Percentiles rank a stretch among this genome's conserved stretches.
Evolutionary conservation across 1,140 invertebrate species (phyloP).

Genomic region (Pseudachorutes palmiensis): DNA sequence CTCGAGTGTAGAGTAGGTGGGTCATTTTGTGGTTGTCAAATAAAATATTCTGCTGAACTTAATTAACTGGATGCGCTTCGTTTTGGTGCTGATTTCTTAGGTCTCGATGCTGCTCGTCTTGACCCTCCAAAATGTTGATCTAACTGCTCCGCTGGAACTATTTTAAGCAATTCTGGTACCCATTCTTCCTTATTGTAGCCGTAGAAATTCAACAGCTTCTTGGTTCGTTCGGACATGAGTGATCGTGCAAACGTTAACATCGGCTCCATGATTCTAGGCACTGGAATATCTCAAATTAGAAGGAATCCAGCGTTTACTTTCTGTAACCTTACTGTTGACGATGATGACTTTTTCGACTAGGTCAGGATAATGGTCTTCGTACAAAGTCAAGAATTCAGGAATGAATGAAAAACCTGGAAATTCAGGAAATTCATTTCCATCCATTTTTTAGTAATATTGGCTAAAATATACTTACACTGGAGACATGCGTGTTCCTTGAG

Average conservation of each 20-base stretch:
- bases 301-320: neutral
- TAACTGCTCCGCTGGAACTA: slow-evolving; percentile 1
- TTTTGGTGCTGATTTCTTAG: neutral
- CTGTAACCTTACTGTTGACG: neutral
- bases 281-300: neutral
- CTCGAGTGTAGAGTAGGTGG: neutral
- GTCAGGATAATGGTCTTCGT: slow-evolving; percentile 2
- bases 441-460: neutral
- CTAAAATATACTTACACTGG: neutral
- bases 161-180: neutral
- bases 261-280: neutral
- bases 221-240: slow-evolving; percentile 3
- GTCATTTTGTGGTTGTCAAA: neutral
- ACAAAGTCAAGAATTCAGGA: neutral
- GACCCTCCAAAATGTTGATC: slow-evolving; percentile 1
- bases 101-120: neutral
- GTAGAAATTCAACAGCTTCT: neutral
- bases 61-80: too few relatives aligned
- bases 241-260: neutral
- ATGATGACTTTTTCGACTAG: neutral
- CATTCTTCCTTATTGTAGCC: neutral
- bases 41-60: too few relatives aligned
- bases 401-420: neutral
- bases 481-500: neutral
- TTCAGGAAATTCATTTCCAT: neutral